Percentiles rank a stretch among this genome's conserved stretches.
These are phyloP conservation scores for Pristiophorus japonicus DNA, from an alignment of 2,113 vertebrate species.

Conservation along the genomic window DNA sequence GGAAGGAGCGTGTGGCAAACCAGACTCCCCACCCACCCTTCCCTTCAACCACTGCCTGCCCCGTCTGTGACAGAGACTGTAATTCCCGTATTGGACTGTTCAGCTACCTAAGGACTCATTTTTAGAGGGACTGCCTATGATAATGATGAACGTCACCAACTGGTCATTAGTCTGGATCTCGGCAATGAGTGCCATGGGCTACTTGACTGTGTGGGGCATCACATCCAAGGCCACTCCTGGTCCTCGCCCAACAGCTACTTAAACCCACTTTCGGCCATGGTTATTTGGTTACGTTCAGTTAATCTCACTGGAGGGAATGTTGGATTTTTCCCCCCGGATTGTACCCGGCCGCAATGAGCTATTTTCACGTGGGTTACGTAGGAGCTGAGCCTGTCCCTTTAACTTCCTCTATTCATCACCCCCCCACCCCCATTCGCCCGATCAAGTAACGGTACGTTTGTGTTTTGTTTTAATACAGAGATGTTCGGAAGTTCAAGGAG, in stretches of 20 bases:
- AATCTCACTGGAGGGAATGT: neutral
- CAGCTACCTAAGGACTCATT: too few species aligned
- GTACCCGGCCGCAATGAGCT: neutral
- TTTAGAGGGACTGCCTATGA: too few species aligned
- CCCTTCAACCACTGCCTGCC: too few species aligned
- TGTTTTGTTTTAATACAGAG: slow-evolving; percentile 59
- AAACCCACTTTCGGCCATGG: neutral
- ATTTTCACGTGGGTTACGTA: neutral
- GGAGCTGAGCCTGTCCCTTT: neutral
- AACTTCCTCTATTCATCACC: neutral
- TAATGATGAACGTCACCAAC: too few species aligned
- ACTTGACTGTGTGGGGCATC: neutral
- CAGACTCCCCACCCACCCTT: too few species aligned
- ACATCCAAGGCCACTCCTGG: neutral
- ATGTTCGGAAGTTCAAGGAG: slow-evolving; percentile 93
- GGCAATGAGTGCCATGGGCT: neutral
- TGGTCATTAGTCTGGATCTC: neutral
- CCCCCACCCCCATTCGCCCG: neutral
- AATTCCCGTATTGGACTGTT: too few species aligned
- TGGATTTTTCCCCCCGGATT: neutral
- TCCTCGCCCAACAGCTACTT: neutral
- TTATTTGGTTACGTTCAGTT: neutral
- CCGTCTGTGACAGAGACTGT: too few species aligned
- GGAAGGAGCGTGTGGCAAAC: too few species aligned
- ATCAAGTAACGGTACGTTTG: neutral